phyloP scores from a whole-genome alignment of 1,140 invertebrate genomes.

The Stegodyphus mimosarum region DNA sequence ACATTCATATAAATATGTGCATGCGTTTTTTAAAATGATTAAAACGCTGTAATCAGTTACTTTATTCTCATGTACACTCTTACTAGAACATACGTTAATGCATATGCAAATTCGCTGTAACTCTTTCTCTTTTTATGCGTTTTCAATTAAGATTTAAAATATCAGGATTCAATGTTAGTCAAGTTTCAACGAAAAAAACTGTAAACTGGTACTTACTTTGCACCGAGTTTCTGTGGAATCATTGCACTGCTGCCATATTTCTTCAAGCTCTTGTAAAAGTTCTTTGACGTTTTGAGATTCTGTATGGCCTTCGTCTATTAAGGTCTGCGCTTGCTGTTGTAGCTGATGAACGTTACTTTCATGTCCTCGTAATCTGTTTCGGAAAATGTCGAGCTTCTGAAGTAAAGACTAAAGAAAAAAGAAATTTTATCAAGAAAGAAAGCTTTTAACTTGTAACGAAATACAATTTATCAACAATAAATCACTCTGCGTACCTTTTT shows the following conservation, averaged over 20 bases:
- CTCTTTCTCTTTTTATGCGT: no score
- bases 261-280: conserved; percentile 14
- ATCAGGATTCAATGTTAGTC: no score
- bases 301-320: conserved; percentile 28
- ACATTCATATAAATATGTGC: no score
- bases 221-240: conserved; percentile 20
- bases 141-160: no score
- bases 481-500: not conserved
- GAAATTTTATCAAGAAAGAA: not conserved
- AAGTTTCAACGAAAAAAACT: no score
- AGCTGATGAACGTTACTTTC: not conserved
- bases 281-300: conserved; percentile 27
- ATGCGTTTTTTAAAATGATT: no score
- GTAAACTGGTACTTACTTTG: conserved; percentile 12
- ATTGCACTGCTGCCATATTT: conserved; percentile 19
- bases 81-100: no score
- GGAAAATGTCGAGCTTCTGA: conserved; percentile 38
- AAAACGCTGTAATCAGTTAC: no score
- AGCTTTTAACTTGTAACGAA: not conserved
- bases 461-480: not conserved
- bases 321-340: conserved; percentile 1
- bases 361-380: not conserved
- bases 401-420: conserved; percentile 31
- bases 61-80: no score
- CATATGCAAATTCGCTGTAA: no score